Percentiles rank a stretch among this genome's conserved stretches.
phyloP scores from a whole-genome alignment of 2,797 vertebrate species.

The Perodicticus potto region DNA sequence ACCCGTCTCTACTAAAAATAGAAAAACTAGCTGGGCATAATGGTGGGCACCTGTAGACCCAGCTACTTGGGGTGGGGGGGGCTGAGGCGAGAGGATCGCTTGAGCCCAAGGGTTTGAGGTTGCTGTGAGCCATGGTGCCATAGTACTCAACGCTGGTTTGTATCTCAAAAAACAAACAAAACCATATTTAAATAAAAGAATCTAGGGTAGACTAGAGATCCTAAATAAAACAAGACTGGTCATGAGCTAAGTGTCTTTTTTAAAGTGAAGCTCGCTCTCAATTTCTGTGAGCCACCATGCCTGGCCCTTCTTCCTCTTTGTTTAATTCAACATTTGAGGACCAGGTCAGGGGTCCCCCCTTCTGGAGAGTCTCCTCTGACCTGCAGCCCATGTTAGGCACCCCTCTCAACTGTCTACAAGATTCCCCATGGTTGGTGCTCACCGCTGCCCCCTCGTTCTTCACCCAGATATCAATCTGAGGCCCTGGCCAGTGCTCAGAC shows the following conservation, averaged over 20 bases:
- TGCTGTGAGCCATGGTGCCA: too few species aligned
- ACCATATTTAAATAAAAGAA: too few species aligned
- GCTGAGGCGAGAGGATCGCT: too few species aligned
- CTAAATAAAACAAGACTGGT: too few species aligned
- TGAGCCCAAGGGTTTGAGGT: too few species aligned
- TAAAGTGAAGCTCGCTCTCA: not conserved
- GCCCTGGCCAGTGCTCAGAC: not conserved
- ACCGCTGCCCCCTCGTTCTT: not conserved
- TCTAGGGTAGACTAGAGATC: too few species aligned
- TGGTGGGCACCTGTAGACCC: too few species aligned
- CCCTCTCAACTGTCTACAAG: not conserved
- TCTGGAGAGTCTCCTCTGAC: slow-evolving; percentile 5
- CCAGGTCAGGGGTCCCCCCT: not conserved
- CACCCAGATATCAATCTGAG: not conserved
- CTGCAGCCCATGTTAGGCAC: not conserved
- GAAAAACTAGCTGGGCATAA: too few species aligned
- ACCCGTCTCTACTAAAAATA: too few species aligned
- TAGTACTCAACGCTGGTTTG: too few species aligned
- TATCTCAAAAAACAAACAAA: too few species aligned
- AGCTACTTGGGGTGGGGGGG: too few species aligned
- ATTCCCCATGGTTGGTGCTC: not conserved
- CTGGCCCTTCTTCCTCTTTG: not conserved
- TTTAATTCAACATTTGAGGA: not conserved
- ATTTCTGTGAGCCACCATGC: not conserved
- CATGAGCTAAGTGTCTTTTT: not conserved